These are phyloP conservation scores for Sylvia atricapilla DNA, from an alignment of 2,113 vertebrate species.

Conservation along the genomic window DNA sequence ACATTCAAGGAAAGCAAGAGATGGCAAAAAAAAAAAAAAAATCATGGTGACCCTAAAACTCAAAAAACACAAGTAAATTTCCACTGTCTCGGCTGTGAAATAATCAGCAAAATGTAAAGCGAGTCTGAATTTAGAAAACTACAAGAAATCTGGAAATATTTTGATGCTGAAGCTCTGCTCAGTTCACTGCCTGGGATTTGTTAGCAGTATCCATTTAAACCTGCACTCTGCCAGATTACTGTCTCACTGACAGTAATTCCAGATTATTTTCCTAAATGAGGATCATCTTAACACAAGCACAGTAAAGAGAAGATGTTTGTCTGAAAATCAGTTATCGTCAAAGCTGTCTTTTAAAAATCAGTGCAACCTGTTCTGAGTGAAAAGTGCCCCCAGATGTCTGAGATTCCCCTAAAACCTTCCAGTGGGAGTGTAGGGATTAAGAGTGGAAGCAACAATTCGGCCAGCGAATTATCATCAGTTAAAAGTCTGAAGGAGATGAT, in stretches of 20 bases:
- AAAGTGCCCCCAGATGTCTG: background rate
- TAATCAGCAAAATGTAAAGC: background rate
- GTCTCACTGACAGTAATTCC: background rate
- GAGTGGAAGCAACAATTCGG: background rate
- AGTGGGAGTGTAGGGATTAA: background rate
- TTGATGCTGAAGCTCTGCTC: background rate
- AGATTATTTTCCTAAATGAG: background rate
- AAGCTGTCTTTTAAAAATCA: background rate
- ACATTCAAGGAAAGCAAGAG: background rate
- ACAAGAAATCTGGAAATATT: background rate
- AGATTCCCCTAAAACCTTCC: background rate
- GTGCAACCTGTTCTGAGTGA: background rate
- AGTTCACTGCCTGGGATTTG: background rate
- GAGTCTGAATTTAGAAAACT: background rate
- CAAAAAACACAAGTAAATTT: background rate
- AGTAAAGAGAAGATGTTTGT: background rate
- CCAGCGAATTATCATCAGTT: background rate
- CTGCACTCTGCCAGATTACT: background rate
- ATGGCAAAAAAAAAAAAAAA: background rate
- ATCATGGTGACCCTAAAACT: background rate
- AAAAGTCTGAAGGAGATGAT: background rate
- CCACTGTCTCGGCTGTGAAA: background rate
- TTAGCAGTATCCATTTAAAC: background rate
- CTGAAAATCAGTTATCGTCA: background rate
- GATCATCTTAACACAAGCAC: background rate